Evolutionary conservation across 1,140 invertebrate species (phyloP).

Genomic region (Phymorhynchus buccinoides): DNA sequence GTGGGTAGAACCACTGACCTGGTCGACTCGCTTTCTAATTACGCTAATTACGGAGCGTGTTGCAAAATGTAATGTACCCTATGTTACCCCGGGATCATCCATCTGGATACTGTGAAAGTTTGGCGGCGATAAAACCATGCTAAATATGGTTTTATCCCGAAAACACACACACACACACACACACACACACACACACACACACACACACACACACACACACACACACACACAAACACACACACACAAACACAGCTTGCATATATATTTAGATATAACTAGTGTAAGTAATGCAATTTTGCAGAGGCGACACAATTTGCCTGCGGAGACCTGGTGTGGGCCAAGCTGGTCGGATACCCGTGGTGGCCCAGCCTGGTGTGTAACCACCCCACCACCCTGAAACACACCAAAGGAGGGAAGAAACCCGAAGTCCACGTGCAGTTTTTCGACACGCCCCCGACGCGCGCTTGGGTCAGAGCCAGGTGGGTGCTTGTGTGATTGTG

Average conservation of each 20-base stretch:
- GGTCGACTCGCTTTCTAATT: too few relatives aligned
- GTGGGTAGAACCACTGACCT: too few relatives aligned
- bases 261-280: not conserved
- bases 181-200: not conserved
- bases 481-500: constrained; percentile 60
- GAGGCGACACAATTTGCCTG: constrained; percentile 47
- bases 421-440: constrained; percentile 76
- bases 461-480: constrained; percentile 75
- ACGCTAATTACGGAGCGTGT: too few relatives aligned
- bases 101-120: too few relatives aligned
- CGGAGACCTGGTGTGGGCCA: constrained; percentile 76
- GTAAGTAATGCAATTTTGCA: not conserved
- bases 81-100: too few relatives aligned
- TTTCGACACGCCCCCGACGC: constrained; percentile 76
- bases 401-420: constrained; percentile 60
- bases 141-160: too few relatives aligned
- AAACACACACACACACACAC: too few relatives aligned
- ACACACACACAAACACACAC: too few relatives aligned
- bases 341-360: constrained; percentile 77
- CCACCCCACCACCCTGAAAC: constrained; percentile 70
- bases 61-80: too few relatives aligned
- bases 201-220: not conserved
- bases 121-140: too few relatives aligned
- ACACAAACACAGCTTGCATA: too few relatives aligned
- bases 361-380: constrained; percentile 76